Evolutionary conservation across 1,140 invertebrate genomes (phyloP).

Genomic region (Drosophila neocordata): DNA sequence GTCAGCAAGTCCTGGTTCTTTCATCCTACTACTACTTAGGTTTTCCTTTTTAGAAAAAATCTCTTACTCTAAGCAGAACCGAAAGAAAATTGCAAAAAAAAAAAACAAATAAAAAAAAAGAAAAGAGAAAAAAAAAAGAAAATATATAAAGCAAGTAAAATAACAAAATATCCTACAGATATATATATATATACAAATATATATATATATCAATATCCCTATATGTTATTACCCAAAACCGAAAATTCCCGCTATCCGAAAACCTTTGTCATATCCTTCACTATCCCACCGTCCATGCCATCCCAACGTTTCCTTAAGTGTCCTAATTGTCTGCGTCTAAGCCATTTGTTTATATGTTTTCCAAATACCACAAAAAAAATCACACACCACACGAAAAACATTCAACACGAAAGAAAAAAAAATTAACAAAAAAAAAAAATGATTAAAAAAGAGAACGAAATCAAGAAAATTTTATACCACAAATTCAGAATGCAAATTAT

Average conservation of each 20-base stretch:
- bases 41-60: slow-evolving; percentile 14
- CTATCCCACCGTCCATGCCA: slow-evolving; percentile 16
- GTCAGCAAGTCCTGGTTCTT: slow-evolving; percentile 35
- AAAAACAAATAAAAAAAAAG: slow-evolving; percentile 24
- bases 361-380: slow-evolving; percentile 72
- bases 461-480: slow-evolving; percentile 60
- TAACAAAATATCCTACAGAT: slow-evolving; percentile 43
- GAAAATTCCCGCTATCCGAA: slow-evolving; percentile 40
- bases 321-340: slow-evolving; percentile 86
- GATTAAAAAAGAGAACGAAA: slow-evolving; percentile 35
- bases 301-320: slow-evolving; percentile 80
- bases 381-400: slow-evolving; percentile 51
- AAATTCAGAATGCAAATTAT: slow-evolving; percentile 74
- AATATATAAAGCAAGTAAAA: slow-evolving; percentile 54
- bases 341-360: slow-evolving; percentile 83
- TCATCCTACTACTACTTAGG: slow-evolving; percentile 34
- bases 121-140: slow-evolving; percentile 50
- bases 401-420: slow-evolving; percentile 48
- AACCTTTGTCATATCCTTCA: slow-evolving; percentile 13
- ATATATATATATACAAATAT: slow-evolving; percentile 13
- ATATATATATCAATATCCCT: slow-evolving; percentile 60
- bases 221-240: slow-evolving; percentile 65
- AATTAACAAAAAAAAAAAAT: slow-evolving; percentile 29
- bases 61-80: slow-evolving; percentile 21
- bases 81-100: slow-evolving; percentile 39